phyloP scores from a whole-genome alignment of 1,140 invertebrate genomes.

The Cydia splendana region DNA sequence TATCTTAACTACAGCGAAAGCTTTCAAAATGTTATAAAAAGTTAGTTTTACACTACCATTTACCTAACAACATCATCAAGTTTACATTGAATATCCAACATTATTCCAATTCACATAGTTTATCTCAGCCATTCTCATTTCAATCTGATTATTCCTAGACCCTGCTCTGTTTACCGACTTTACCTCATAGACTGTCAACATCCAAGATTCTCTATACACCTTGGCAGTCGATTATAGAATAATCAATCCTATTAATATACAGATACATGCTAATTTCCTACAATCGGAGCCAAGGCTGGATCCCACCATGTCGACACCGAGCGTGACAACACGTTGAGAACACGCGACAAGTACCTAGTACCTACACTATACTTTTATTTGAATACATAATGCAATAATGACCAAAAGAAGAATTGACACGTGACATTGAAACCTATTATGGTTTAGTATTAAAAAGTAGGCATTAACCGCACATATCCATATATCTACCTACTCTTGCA shows the following conservation, averaged over 20 bases:
- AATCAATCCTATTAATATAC: constrained; percentile 9
- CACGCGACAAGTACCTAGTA: neutral
- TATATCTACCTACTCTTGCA: too few species aligned
- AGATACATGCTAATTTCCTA: constrained; percentile 5
- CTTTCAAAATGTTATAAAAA: too few species aligned
- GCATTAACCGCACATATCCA: too few species aligned
- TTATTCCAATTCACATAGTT: constrained; percentile 10
- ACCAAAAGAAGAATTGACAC: neutral
- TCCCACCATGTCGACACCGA: constrained; percentile 2
- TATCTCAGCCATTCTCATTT: neutral
- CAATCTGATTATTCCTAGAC: constrained; percentile 12
- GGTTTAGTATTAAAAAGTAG: too few species aligned
- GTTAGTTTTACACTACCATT: too few species aligned
- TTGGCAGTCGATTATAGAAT: neutral
- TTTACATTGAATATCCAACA: neutral
- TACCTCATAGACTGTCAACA: neutral
- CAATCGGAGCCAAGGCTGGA: constrained; percentile 14
- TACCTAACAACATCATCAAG: too few species aligned
- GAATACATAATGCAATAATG: constrained; percentile 8
- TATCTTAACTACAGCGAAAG: too few species aligned
- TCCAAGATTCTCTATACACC: neutral
- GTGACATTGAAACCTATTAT: neutral
- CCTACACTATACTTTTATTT: neutral
- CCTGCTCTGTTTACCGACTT: neutral
- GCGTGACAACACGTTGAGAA: neutral